Evolutionary conservation across 2,113 vertebrate species (phyloP), one percentile per base, ranked within the genome.

Genomic region (Pituophis catenifer): DNA sequence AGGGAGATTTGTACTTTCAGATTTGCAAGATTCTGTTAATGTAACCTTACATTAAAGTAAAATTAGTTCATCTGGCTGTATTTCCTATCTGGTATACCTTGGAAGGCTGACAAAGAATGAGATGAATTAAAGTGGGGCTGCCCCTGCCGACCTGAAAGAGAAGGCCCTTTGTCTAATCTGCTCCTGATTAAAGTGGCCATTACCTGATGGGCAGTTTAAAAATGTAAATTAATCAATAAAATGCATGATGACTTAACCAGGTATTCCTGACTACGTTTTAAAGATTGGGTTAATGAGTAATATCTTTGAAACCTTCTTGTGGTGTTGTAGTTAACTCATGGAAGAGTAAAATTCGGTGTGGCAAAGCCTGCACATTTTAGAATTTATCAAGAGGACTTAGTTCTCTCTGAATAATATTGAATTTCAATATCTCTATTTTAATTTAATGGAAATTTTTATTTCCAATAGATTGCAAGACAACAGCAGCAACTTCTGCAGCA

Each of bases 401-500:
- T 88, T 96, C 95, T 91, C 0, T 0, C 58, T 96, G 89, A 86
- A 91, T 94, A 95, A 93, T 96, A 93, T 89, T 96, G 93, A 96
- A 95, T 94, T 95, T 96, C 94, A 96, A 91, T 96, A 95, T 96
- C 96, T 93, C 89, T 91, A 88, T 96, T 96, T 96, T 94, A 96
- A 97, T 97, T 96, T 97, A 97, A 98, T 97, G 94, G 85, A 94
- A 97, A 96, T 97, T 98, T 98, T 98, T 98, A 94, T 97, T 97
- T 97, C 96, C 96, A 93, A 96, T 97, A 99, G 99, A 99, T 99
- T 95, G 99, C 99, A 96, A 98, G 99, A 98, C 99, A 99, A 98
- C 99, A 99, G 97, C 99, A 99, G 98, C 99, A 99, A 98, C 99
- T 99, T 97, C 98, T 99, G 97, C 99, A 99, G 98, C 99, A 99